Percentiles rank a stretch among this genome's conserved stretches.
Conservation (phyloP, 2,113 vertebrate genomes). For the Beaufortia kweichowensis region DNA sequence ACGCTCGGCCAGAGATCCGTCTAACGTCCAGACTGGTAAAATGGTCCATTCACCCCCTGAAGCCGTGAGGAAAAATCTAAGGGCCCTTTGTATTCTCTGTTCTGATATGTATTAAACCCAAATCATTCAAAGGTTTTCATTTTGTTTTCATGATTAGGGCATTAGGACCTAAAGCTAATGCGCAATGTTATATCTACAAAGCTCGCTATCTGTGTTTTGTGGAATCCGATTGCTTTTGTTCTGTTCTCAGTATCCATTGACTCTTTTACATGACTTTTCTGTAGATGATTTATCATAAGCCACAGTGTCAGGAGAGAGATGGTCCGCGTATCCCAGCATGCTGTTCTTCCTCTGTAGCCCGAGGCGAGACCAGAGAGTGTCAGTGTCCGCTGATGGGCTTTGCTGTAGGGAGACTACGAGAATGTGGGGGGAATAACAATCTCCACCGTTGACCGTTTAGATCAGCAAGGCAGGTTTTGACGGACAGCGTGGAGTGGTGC, state of each 20-base stretch:
- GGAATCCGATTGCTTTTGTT: conserved; percentile 7
- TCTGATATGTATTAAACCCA: conserved; percentile 30
- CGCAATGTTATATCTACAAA: conserved; percentile 10
- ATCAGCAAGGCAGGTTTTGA: conserved; percentile 63
- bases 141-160: conserved; percentile 34
- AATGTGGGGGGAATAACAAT: conserved; percentile 54
- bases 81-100: conserved; percentile 26
- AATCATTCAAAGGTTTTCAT: conserved; percentile 31
- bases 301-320: conserved; percentile 20
- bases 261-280: conserved; percentile 29
- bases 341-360: conserved; percentile 51
- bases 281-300: conserved; percentile 39
- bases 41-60: conserved; percentile 54
- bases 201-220: neutral
- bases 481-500: conserved; percentile 66
- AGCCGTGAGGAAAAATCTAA: conserved; percentile 31
- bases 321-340: conserved; percentile 26
- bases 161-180: conserved; percentile 26
- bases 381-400: conserved; percentile 67
- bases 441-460: conserved; percentile 37
- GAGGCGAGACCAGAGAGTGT: conserved; percentile 55
- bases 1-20: conserved; percentile 74
- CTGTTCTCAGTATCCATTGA: conserved; percentile 1
- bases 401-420: conserved; percentile 56
- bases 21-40: conserved; percentile 73